These are phyloP conservation scores for Papilio elwesi DNA, from an alignment of 2,888 invertebrate species.

Conservation along the genomic window DNA sequence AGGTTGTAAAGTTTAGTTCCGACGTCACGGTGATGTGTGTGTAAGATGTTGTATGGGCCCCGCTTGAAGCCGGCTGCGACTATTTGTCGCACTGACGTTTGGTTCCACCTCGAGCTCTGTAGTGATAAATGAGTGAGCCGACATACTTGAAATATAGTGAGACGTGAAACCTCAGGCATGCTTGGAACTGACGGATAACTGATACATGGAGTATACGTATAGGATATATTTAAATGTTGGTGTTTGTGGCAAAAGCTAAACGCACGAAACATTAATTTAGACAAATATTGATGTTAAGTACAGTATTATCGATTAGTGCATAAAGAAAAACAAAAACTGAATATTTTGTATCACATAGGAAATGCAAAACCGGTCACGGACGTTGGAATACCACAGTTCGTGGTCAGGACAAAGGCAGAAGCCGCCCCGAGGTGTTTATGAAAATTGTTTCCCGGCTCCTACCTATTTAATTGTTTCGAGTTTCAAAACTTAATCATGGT, in stretches of 20 bases:
- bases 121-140: constrained; percentile 32
- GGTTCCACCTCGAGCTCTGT: constrained; percentile 30
- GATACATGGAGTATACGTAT: constrained; percentile 2
- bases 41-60: constrained; percentile 3
- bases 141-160: constrained; percentile 36
- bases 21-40: constrained; percentile 36
- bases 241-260: too few species aligned
- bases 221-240: not conserved
- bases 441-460: constrained; percentile 27
- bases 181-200: constrained; percentile 10
- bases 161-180: constrained; percentile 4
- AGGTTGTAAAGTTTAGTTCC: constrained; percentile 42
- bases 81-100: constrained; percentile 37
- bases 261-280: too few species aligned
- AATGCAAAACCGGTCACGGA: not conserved
- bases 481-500: constrained; percentile 17
- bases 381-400: not conserved
- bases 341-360: not conserved
- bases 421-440: constrained; percentile 26
- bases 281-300: too few species aligned
- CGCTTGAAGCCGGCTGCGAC: constrained; percentile 19
- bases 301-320: not conserved
- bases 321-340: not conserved
- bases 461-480: constrained; percentile 13
- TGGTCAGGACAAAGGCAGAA: constrained; percentile 27